Conservation (phyloP, 1,140 invertebrate genomes). For the Periplaneta americana region DNA sequence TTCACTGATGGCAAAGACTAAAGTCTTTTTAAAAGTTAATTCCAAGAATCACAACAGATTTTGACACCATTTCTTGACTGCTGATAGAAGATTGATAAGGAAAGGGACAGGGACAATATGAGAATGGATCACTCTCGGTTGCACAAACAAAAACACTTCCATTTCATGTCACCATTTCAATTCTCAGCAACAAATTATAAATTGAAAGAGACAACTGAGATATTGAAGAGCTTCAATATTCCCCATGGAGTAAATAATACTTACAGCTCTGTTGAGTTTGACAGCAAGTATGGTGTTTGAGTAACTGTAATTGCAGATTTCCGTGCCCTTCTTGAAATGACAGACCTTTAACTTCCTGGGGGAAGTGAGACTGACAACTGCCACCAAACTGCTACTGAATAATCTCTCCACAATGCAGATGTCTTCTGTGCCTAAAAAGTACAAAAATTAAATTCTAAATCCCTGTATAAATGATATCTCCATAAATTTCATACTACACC, state of each 20-base stretch:
- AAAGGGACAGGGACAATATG: too few species aligned
- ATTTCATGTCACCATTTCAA: too few species aligned
- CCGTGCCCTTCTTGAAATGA: constrained; percentile 96
- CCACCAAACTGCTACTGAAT: constrained; percentile 95
- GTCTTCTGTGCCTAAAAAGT: constrained; percentile 66
- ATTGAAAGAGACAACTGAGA: too few species aligned
- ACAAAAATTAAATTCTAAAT: not conserved
- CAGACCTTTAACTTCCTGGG: constrained; percentile 93
- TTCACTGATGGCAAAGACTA: too few species aligned
- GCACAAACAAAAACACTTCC: too few species aligned
- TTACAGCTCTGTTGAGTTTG: constrained; percentile 91
- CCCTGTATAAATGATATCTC: not conserved
- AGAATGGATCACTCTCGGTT: too few species aligned
- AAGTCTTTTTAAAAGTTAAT: too few species aligned
- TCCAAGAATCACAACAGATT: too few species aligned
- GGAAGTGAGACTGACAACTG: constrained; percentile 85
- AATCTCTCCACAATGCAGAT: constrained; percentile 91
- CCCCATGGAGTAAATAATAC: constrained; percentile 29
- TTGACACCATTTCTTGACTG: too few species aligned
- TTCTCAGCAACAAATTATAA: too few species aligned
- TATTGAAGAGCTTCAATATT: too few species aligned
- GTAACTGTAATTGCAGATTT: constrained; percentile 99
- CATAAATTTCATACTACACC: not conserved
- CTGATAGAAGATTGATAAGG: too few species aligned
- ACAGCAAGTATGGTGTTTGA: constrained; percentile 95